phyloP scores from a whole-genome alignment of 2,888 invertebrate species.

The Drosophila glabriapex region DNA sequence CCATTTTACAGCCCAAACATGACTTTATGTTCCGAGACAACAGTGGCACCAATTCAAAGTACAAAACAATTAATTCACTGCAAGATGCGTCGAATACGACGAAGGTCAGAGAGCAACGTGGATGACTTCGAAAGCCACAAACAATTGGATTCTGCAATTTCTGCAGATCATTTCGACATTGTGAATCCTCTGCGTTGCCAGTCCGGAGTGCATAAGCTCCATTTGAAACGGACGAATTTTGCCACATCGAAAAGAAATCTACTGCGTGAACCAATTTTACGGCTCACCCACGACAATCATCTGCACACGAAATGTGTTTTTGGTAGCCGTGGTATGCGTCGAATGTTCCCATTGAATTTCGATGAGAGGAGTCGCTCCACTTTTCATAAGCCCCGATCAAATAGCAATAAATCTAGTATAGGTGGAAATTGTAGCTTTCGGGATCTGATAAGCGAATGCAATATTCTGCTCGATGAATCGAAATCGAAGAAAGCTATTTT shows the following conservation, averaged over 20 bases:
- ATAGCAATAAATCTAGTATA: slow-evolving; percentile 29
- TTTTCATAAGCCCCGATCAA: slow-evolving; percentile 33
- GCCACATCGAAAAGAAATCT: slow-evolving; percentile 51
- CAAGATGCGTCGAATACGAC: slow-evolving; percentile 67
- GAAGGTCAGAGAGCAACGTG: slow-evolving; percentile 77
- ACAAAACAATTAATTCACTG: slow-evolving; percentile 50
- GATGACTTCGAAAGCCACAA: slow-evolving; percentile 70
- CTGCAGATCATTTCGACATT: slow-evolving; percentile 40
- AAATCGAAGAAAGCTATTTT: slow-evolving; percentile 59
- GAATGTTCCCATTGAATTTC: slow-evolving; percentile 27
- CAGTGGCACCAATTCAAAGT: slow-evolving; percentile 14
- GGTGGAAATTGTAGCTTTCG: slow-evolving; percentile 73
- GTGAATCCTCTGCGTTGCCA: slow-evolving; percentile 35
- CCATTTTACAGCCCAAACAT: slow-evolving; percentile 73
- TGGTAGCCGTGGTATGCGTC: slow-evolving; percentile 33
- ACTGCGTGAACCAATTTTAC: slow-evolving; percentile 73
- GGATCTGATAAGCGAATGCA: slow-evolving; percentile 81
- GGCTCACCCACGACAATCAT: slow-evolving; percentile 54
- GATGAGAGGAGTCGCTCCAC: slow-evolving; percentile 43
- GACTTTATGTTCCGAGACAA: slow-evolving; percentile 10
- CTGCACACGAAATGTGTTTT: slow-evolving; percentile 38
- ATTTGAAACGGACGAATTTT: slow-evolving; percentile 56
- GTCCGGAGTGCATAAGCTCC: slow-evolving; percentile 64
- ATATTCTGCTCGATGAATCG: slow-evolving; percentile 69
- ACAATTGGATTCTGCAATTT: slow-evolving; percentile 26